Percentiles rank a stretch among this genome's conserved stretches.
Conservation (phyloP, 2,113 vertebrate species). For the Rallus limicola region DNA sequence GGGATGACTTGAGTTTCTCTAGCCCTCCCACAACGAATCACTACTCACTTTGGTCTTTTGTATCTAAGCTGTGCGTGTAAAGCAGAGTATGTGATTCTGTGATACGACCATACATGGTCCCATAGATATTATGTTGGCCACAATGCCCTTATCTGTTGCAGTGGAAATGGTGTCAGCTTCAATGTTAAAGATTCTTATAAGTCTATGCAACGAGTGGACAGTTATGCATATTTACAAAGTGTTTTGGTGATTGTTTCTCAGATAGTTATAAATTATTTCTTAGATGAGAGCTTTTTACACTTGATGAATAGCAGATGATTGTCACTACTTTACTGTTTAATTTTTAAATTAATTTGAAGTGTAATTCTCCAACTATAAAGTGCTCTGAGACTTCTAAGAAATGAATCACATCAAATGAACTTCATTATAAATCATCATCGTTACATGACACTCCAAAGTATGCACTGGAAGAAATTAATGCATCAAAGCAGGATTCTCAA, state of each 20-base stretch:
- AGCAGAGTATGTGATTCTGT: background rate
- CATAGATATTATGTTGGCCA: background rate
- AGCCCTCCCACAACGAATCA: background rate
- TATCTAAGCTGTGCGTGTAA: background rate
- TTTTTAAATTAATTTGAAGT: constrained; percentile 64
- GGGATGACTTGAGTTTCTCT: background rate
- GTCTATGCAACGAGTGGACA: background rate
- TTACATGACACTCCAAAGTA: constrained; percentile 22
- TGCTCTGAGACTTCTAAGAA: constrained; percentile 43
- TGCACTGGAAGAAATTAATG: constrained; percentile 27
- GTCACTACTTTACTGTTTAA: constrained; percentile 52
- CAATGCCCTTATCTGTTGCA: background rate
- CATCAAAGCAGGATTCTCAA: constrained; percentile 26
- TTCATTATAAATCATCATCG: constrained; percentile 43
- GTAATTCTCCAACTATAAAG: constrained; percentile 34
- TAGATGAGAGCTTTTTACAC: constrained; percentile 17
- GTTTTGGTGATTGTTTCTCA: constrained; percentile 27
- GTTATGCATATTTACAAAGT: background rate
- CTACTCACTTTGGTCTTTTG: background rate
- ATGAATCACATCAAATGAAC: constrained; percentile 57
- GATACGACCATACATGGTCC: background rate
- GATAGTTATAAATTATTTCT: constrained; percentile 12
- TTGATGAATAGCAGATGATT: constrained; percentile 50
- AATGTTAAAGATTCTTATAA: background rate
- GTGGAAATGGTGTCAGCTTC: background rate